phyloP scores from a whole-genome alignment of 2,888 invertebrate species.

The Cataglyphis altisquamis region DNA sequence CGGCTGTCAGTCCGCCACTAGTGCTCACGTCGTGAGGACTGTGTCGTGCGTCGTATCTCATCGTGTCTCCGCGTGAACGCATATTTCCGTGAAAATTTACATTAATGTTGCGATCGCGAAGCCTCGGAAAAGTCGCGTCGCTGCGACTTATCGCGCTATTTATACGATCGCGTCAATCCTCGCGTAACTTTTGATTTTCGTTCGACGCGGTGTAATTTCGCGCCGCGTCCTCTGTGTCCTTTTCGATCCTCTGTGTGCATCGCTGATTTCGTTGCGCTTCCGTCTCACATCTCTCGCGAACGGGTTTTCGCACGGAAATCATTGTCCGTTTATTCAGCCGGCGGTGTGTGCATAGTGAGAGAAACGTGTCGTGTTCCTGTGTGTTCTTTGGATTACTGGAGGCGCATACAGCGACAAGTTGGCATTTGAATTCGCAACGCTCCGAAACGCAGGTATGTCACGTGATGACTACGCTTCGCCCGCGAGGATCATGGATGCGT shows the following conservation, averaged over 20 bases:
- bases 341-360: slow-evolving; percentile 8
- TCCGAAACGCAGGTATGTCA: slow-evolving; percentile 27
- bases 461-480: not conserved
- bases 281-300: slow-evolving; percentile 3
- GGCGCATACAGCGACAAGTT: slow-evolving; percentile 1
- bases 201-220: slow-evolving; percentile 9
- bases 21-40: slow-evolving; percentile 72
- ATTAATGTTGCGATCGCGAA: slow-evolving; percentile 71
- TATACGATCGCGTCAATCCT: not conserved
- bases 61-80: not conserved
- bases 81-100: slow-evolving; percentile 43
- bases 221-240: not conserved
- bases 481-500: slow-evolving; percentile 2
- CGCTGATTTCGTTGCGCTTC: not conserved
- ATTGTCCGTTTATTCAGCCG: not conserved
- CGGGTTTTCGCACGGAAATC: slow-evolving; percentile 34
- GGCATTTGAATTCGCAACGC: slow-evolving; percentile 5
- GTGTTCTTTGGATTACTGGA: slow-evolving; percentile 47
- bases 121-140: slow-evolving; percentile 62
- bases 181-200: not conserved
- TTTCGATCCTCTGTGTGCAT: not conserved
- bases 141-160: slow-evolving; percentile 66
- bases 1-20: slow-evolving; percentile 81
- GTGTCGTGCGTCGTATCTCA: slow-evolving; percentile 24
- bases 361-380: slow-evolving; percentile 6